Evolutionary conservation across 1,140 invertebrate species (phyloP).

Genomic region (Ips typographus): DNA sequence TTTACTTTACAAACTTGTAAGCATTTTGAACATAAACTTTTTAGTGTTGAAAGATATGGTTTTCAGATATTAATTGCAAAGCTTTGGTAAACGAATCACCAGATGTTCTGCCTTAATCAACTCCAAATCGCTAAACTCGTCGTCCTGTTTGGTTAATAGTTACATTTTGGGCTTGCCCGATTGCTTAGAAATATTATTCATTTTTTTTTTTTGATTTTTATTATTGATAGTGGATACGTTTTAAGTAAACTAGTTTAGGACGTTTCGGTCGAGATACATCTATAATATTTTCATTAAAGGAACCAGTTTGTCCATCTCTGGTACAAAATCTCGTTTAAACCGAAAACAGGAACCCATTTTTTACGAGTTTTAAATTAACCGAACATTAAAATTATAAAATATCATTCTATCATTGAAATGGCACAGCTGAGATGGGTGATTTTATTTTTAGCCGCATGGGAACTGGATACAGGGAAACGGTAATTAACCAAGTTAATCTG

Average conservation of each 20-base stretch:
- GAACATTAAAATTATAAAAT: not conserved
- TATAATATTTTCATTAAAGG: conserved; percentile 14
- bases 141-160: not conserved
- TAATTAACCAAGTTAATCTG: conserved; percentile 30
- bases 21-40: too few species aligned
- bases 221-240: conserved; percentile 26
- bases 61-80: too few species aligned
- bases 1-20: too few species aligned
- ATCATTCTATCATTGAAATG: not conserved
- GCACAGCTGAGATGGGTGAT: not conserved
- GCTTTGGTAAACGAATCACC: too few species aligned
- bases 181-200: conserved; percentile 33
- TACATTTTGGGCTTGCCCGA: conserved; percentile 23
- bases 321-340: not conserved
- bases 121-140: not conserved
- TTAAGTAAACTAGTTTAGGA: conserved; percentile 26
- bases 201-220: conserved; percentile 34
- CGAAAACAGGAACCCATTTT: not conserved
- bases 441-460: conserved; percentile 29
- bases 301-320: not conserved
- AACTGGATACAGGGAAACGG: conserved; percentile 9
- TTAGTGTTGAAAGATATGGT: too few species aligned
- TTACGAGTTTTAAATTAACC: not conserved
- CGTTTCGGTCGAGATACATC: conserved; percentile 11
- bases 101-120: too few species aligned